A percentile compares a stretch with the other conserved stretches of the same genome.
Evolutionary conservation across 1,140 invertebrate species (phyloP).

Genomic region (Octopus bimaculoides): DNA sequence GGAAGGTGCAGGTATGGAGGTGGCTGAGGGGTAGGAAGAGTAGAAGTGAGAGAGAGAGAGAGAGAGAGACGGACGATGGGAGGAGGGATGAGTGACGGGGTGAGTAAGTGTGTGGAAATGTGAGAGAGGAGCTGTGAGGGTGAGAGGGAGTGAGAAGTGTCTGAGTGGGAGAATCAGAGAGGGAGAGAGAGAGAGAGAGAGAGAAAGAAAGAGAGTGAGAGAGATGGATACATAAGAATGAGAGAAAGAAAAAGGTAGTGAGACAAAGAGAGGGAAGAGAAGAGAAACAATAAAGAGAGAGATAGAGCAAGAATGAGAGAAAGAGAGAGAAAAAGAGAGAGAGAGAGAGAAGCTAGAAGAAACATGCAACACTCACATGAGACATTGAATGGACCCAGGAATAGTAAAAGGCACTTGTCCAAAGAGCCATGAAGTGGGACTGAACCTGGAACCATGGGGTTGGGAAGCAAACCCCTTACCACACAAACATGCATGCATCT

Average conservation of each 20-base stretch:
- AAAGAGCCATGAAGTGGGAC: too few species aligned
- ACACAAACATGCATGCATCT: too few species aligned
- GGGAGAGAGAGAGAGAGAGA: background rate
- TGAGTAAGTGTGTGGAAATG: background rate
- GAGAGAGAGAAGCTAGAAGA: too few species aligned
- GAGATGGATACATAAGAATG: background rate
- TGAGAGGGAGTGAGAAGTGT: background rate
- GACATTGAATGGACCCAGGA: too few species aligned
- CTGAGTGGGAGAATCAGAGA: background rate
- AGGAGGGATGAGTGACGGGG: background rate
- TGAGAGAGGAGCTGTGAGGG: background rate
- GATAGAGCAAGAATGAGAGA: too few species aligned
- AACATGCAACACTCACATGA: too few species aligned
- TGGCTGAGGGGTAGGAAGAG: constrained; percentile 9
- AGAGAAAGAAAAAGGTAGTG: constrained; percentile 13
- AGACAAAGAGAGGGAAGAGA: constrained; percentile 3
- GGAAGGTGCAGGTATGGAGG: background rate
- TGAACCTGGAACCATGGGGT: too few species aligned
- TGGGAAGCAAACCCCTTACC: too few species aligned
- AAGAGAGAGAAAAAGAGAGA: too few species aligned
- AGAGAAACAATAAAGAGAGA: too few species aligned
- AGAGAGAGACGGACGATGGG: constrained; percentile 12
- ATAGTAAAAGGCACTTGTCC: too few species aligned
- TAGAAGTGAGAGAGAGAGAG: constrained; percentile 8
- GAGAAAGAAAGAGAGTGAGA: constrained; percentile 14